Conservation (phyloP, 1,140 invertebrate genomes). For the Schlechtendalia chinensis region DNA sequence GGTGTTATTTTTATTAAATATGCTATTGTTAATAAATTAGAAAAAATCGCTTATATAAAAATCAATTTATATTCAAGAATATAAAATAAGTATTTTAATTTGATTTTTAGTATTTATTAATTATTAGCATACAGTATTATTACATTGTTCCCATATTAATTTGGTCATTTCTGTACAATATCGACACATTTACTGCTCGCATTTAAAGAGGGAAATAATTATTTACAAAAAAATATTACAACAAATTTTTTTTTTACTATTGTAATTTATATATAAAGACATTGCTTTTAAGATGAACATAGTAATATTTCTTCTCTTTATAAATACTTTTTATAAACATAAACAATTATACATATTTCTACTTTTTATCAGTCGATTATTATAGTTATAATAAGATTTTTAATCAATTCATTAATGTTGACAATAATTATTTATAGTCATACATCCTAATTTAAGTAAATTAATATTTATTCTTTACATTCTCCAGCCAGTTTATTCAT, state of each 20-base stretch:
- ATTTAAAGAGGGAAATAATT: neutral
- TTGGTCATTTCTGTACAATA: neutral
- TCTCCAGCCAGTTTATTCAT: conserved; percentile 27
- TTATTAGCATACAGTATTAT: neutral
- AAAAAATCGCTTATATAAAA: neutral
- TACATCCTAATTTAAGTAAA: conserved; percentile 1
- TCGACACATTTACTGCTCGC: neutral
- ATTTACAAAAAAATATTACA: neutral
- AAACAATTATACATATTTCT: neutral
- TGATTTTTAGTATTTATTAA: neutral
- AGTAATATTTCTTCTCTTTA: neutral
- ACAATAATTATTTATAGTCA: conserved; percentile 10
- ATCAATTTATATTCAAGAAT: neutral
- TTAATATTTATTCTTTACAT: conserved; percentile 29
- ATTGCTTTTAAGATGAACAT: neutral
- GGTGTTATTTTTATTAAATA: conserved; percentile 1
- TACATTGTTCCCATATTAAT: neutral
- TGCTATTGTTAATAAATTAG: neutral
- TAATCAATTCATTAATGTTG: neutral
- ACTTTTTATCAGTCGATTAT: neutral
- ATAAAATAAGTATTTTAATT: neutral
- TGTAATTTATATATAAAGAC: neutral
- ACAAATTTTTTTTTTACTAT: neutral
- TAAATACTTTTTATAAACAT: neutral
- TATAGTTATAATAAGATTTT: neutral